Conservation (phyloP, 2,797 vertebrate species). For the Micrastur ruficollis region DNA sequence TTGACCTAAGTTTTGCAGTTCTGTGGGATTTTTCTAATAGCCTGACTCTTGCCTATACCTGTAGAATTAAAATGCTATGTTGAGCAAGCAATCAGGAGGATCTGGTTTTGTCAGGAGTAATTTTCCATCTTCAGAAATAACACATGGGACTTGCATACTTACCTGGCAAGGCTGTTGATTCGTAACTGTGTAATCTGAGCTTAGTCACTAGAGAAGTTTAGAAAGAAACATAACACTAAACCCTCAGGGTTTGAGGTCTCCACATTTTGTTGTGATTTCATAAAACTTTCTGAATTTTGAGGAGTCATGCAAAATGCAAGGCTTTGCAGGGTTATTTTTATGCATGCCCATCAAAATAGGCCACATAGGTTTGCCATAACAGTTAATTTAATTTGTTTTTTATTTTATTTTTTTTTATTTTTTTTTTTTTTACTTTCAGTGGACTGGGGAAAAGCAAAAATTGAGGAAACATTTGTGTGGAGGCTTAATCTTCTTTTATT, state of each 20-base stretch:
- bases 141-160: not conserved
- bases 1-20: not conserved
- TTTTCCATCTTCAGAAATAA: not conserved
- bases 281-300: not conserved
- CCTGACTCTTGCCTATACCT: not conserved
- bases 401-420: not conserved
- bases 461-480: not conserved
- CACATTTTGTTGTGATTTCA: not conserved
- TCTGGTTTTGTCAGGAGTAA: not conserved
- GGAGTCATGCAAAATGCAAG: not conserved
- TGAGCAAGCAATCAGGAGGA: not conserved
- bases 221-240: not conserved
- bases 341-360: not conserved
- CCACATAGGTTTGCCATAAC: not conserved
- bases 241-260: not conserved
- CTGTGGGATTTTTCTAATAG: not conserved
- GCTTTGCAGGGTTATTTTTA: not conserved
- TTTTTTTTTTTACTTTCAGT: not conserved
- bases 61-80: not conserved
- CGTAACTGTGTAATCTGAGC: not conserved
- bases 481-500: not conserved
- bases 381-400: not conserved
- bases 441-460: not conserved
- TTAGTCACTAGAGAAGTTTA: not conserved
- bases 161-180: not conserved